Conservation (phyloP, 2,888 invertebrate species). For the Lacanobia oleracea region DNA sequence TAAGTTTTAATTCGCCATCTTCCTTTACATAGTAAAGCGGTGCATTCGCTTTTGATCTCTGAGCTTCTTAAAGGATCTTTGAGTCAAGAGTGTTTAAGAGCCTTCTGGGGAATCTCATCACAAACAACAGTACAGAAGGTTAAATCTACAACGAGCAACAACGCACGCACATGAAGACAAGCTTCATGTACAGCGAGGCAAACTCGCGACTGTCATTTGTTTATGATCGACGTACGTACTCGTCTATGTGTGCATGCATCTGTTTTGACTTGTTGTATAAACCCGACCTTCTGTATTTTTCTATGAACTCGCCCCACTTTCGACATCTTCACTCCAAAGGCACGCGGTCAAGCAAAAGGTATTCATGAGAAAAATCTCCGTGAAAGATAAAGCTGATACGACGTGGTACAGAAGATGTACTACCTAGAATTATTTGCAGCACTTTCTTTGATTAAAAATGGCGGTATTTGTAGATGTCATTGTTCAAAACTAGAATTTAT, state of each 20-base stretch:
- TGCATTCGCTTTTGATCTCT: conserved; percentile 56
- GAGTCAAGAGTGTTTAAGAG: conserved; percentile 48
- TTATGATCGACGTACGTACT: not conserved
- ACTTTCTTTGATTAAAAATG: conserved; percentile 58
- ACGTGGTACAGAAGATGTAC: conserved; percentile 28
- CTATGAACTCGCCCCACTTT: conserved; percentile 44
- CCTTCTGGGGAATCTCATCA: conserved; percentile 23
- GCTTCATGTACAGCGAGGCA: not conserved
- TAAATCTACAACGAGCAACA: too few species aligned
- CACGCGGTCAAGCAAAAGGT: conserved; percentile 49
- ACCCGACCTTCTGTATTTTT: conserved; percentile 10
- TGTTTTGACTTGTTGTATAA: too few species aligned
- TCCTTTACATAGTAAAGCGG: conserved; percentile 38
- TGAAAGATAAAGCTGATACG: conserved; percentile 40
- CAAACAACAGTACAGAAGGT: conserved; percentile 12
- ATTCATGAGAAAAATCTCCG: conserved; percentile 52
- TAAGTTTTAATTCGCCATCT: conserved; percentile 33
- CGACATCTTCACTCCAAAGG: conserved; percentile 40
- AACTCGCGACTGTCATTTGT: not conserved
- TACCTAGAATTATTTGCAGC: conserved; percentile 43
- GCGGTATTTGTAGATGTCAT: conserved; percentile 39
- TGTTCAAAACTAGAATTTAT: conserved; percentile 50
- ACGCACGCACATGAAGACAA: not conserved
- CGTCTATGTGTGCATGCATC: too few species aligned
- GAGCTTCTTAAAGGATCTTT: conserved; percentile 49